Conservation (phyloP, 1,140 invertebrate genomes). For the Hypothenemus hampei region DNA sequence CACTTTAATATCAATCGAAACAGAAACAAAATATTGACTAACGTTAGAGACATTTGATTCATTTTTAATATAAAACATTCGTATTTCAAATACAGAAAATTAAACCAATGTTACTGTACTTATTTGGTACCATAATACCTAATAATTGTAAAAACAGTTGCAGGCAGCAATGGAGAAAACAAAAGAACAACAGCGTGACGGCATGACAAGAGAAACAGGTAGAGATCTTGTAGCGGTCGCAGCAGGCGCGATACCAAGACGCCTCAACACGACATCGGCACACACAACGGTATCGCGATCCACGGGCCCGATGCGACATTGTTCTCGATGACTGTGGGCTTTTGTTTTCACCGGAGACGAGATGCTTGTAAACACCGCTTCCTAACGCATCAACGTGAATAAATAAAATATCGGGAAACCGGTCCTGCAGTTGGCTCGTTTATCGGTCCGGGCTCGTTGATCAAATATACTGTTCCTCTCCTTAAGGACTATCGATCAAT, state of each 20-base stretch:
- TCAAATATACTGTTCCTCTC: slow-evolving; percentile 25
- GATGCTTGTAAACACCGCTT: neutral
- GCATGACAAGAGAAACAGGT: neutral
- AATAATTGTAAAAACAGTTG: too few species aligned
- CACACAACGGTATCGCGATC: slow-evolving; percentile 10
- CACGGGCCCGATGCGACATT: slow-evolving; percentile 4
- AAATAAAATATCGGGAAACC: neutral
- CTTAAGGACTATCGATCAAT: slow-evolving; percentile 26
- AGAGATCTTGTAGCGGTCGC: slow-evolving; percentile 7
- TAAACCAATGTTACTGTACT: too few species aligned
- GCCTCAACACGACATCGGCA: slow-evolving; percentile 8
- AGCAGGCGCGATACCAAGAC: slow-evolving; percentile 7
- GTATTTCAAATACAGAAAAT: too few species aligned
- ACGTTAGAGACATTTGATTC: too few species aligned
- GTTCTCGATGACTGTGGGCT: neutral
- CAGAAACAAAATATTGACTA: too few species aligned
- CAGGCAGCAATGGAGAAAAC: neutral
- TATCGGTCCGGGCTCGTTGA: slow-evolving; percentile 10
- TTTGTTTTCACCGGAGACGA: slow-evolving; percentile 2
- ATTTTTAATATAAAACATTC: too few species aligned
- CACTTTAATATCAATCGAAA: too few species aligned
- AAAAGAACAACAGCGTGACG: neutral
- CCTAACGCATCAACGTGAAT: neutral
- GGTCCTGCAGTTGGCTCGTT: neutral
- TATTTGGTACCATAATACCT: too few species aligned